These are phyloP conservation scores for Tanytarsus gracilentus DNA, from an alignment of 2,888 invertebrate genomes.

Conservation along the genomic window DNA sequence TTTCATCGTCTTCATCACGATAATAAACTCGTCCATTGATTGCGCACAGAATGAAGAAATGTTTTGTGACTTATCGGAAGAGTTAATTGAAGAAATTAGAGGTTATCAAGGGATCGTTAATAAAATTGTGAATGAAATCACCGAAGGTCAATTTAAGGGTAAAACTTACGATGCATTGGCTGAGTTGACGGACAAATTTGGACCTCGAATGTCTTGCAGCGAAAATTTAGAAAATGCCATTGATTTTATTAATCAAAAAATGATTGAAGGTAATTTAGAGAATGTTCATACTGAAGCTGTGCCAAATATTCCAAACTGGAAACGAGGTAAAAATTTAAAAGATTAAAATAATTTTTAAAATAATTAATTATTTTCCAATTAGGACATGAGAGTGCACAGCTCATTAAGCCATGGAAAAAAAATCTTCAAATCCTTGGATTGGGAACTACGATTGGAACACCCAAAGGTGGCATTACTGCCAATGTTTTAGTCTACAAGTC, in stretches of 20 bases:
- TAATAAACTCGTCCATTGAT: neutral
- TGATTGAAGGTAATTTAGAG: slow-evolving; percentile 45
- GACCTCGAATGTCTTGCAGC: slow-evolving; percentile 55
- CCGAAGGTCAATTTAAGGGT: slow-evolving; percentile 48
- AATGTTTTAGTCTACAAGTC: slow-evolving; percentile 61
- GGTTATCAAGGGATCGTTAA: slow-evolving; percentile 47
- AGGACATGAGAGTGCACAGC: slow-evolving; percentile 56
- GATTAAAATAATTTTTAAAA: too few species aligned
- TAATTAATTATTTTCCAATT: too few species aligned
- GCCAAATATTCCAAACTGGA: slow-evolving; percentile 50
- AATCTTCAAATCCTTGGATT: slow-evolving; percentile 59
- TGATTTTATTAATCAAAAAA: slow-evolving; percentile 51
- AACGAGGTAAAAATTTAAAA: too few species aligned
- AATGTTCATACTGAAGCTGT: slow-evolving; percentile 65
- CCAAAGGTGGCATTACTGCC: slow-evolving; percentile 60
- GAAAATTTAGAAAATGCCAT: slow-evolving; percentile 56
- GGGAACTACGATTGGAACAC: slow-evolving; percentile 62
- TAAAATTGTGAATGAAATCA: slow-evolving; percentile 47
- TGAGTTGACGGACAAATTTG: slow-evolving; percentile 52
- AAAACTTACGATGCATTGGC: slow-evolving; percentile 49
- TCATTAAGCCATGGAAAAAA: slow-evolving; percentile 55
- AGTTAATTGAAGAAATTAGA: slow-evolving; percentile 52
- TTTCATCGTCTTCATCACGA: neutral
- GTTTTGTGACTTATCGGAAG: slow-evolving; percentile 43
- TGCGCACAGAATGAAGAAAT: slow-evolving; percentile 31